Percentiles rank a stretch among this genome's conserved stretches.
phyloP scores from a whole-genome alignment of 2,113 vertebrate genomes.

The Nothocercus nigrocapillus region DNA sequence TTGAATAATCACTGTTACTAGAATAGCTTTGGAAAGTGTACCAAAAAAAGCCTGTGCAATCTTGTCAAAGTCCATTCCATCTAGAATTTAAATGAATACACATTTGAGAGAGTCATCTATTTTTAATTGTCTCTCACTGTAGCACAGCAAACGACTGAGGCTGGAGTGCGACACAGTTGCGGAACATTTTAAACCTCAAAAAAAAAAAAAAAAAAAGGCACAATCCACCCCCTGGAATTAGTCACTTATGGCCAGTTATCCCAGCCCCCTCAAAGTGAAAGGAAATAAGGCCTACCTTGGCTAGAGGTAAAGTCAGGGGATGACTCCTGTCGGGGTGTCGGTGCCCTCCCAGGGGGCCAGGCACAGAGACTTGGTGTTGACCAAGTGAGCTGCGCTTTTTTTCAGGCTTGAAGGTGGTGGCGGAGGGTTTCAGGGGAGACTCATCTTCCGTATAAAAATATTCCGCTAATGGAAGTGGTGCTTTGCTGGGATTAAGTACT shows the following conservation, averaged over 20 bases:
- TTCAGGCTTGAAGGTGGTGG: background rate
- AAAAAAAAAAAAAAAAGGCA: background rate
- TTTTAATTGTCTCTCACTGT: slow-evolving; percentile 11
- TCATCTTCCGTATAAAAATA: background rate
- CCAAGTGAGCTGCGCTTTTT: background rate
- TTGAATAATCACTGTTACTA: background rate
- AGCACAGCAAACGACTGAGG: background rate
- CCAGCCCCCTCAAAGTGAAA: background rate
- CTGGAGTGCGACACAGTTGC: slow-evolving; percentile 8
- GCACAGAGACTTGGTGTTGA: too few relatives aligned
- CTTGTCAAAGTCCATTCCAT: background rate
- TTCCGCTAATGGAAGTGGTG: background rate
- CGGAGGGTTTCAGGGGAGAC: background rate
- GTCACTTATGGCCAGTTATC: background rate
- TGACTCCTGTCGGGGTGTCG: background rate
- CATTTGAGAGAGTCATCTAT: slow-evolving; percentile 2
- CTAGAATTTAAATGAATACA: slow-evolving; percentile 11
- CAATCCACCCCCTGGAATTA: background rate
- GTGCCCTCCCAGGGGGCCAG: background rate
- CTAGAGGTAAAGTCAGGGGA: background rate
- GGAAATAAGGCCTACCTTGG: background rate
- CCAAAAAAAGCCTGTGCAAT: background rate
- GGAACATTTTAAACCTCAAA: background rate
- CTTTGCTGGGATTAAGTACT: background rate
- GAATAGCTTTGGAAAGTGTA: background rate